Evolutionary conservation across 2,888 invertebrate genomes (phyloP), one percentile per base, ranked within the genome.

Genomic region (Pseudococcus jackbeardsleyi): DNA sequence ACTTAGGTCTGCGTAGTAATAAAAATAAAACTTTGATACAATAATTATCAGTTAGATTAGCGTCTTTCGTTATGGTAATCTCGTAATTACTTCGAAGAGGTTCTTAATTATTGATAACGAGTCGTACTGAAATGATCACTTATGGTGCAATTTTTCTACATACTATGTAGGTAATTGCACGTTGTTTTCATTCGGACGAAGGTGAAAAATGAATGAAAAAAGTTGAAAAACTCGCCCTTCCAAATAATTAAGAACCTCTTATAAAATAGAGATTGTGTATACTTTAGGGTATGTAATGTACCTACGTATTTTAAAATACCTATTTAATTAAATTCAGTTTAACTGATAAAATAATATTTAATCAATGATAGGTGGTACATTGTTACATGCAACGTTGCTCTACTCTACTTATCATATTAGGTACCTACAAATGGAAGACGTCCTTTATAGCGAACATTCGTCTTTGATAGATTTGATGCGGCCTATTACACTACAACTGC

Each of bases 91-190:
- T 72, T 72, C 15, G 39, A 72, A 33, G 72, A 33, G 72, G 72
- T 72, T 72, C 72, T 72, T 72, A 72, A 72, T 72, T 72, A 72
- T 72, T 72, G 0, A 64, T 19, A 64, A 22, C 42, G 42, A 8
- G 42, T 42, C 7, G 42, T 42, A 42, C 7, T 42, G 42, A 22
- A 19, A 22, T 64, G 22, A 42, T n/a, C 5, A 33, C 3, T 33
- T 33, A 33, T 33, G 26, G 42, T 42, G 42, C 7, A 42, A 33
- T 33, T 33, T 33, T 33, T 3, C 26, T 33, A 33, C 26, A 33
- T 3, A 33, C 5, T 42, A 5, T 42, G 42, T 42, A 9, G 9
- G 42, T 42, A 42, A 8, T 59, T 50, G 11, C 15, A 50, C n/a
- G 59, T 59, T 59, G n/a, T 17, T 22, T 22, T 22, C 22, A 22